These are phyloP conservation scores for Callopanchax toddi DNA, from an alignment of 2,113 vertebrate species.

Conservation along the genomic window DNA sequence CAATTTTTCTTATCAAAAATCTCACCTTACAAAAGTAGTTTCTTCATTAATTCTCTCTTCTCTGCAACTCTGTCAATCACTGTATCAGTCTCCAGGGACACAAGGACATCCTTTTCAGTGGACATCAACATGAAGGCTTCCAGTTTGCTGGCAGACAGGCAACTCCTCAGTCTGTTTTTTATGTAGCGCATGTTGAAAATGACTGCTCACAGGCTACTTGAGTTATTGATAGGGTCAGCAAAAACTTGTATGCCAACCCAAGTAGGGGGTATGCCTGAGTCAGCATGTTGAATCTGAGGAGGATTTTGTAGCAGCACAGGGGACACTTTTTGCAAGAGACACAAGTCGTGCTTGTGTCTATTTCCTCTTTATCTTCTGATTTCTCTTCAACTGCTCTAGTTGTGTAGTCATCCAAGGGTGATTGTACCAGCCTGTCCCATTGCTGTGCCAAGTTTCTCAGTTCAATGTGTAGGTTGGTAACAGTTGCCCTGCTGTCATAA, in stretches of 20 bases:
- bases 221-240: too few species aligned
- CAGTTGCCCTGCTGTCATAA: background rate
- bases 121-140: background rate
- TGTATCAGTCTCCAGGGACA: background rate
- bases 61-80: conserved; percentile 1
- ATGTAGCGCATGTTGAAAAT: background rate
- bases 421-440: background rate
- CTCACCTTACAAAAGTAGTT: background rate
- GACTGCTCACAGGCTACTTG: background rate
- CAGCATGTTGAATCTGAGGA: conserved; percentile 1
- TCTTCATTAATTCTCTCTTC: background rate
- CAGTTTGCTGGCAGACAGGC: background rate
- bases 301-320: conserved; percentile 5
- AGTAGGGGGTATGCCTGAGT: conserved; percentile 2
- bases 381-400: background rate
- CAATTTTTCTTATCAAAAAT: background rate
- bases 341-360: too few species aligned
- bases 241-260: background rate
- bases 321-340: background rate
- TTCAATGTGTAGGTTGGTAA: background rate
- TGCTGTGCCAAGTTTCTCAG: conserved; percentile 1
- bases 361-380: background rate
- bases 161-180: background rate
- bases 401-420: background rate
- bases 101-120: background rate